Evolutionary conservation across 2,113 vertebrate genomes (phyloP), one percentile per base, ranked within the genome.

Genomic region (Mirounga angustirostris): DNA sequence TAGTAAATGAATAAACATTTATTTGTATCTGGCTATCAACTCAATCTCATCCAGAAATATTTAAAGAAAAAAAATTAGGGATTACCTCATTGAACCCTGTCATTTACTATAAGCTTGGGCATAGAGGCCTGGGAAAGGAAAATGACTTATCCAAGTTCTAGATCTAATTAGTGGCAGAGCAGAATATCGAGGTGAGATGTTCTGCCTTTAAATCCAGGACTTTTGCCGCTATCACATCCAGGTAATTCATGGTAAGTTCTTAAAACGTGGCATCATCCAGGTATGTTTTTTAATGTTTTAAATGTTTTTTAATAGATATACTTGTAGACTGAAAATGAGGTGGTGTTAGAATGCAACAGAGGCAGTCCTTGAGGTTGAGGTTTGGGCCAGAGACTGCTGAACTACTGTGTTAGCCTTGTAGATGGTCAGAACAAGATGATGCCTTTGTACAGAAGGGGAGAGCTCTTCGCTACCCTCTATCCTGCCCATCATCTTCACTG

Each of bases 11-110:
- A 83, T 91, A 91, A 95, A 63, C 76, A 88, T 63, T 94, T 87
- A 80, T 16, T 54, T 76, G 26, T 91, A 5, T 69, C 8, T 94
- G 14, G 15, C 58, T 92, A 56, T 76, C n/a, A 91, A 76, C 58
- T 94, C 67, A 93, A 91, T 46, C 52, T 4, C 14, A 94, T 84
- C 1, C 56, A 88, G 36, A 94, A 78, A 94, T 33, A 28, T 80
- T 87, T 92, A 81, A 33, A 78, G 87, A 63, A 89, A 54, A 63
- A 78, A 94, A 82, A 19, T 88, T 91, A 40, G 58, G 88, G n/a
- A 80, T 33, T n/a, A 67, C 69, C 7, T 95, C 65, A 71, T 71
- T 15, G 78, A 87, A 92, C 36, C 13, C 11, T 84, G 22, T 78
- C 69, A 82, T 89, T 80, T 56, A 54, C 81, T 71, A 61, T 79